These are phyloP conservation scores for Siderastrea radians DNA, from an alignment of 92 coral and sea anemone species.

Conservation along the genomic window DNA sequence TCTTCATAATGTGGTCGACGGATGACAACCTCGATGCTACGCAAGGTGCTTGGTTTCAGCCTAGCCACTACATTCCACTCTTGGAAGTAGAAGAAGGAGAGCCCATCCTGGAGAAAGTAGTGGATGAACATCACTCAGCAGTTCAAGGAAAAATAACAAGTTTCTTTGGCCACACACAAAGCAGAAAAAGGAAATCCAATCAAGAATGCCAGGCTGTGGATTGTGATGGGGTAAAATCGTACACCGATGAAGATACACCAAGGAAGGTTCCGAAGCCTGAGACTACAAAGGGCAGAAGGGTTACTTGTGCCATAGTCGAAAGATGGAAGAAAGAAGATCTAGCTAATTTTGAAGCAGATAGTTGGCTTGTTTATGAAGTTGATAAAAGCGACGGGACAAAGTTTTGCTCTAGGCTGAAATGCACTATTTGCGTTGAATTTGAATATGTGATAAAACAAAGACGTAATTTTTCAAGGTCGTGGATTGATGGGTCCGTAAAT, in stretches of 20 bases:
- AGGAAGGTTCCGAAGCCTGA: neutral
- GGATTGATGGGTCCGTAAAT: neutral
- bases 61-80: constrained; percentile 6
- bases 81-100: neutral
- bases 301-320: neutral
- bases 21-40: neutral
- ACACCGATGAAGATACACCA: neutral
- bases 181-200: neutral
- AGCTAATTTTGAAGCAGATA: neutral
- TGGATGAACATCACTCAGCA: neutral
- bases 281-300: neutral
- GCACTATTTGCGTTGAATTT: neutral
- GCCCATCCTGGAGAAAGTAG: constrained; percentile 2
- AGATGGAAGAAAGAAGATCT: neutral
- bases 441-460: neutral
- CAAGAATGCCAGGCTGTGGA: neutral
- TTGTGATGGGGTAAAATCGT: neutral
- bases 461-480: neutral
- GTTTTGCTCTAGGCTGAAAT: neutral
- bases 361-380: neutral
- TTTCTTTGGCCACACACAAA: neutral
- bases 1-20: neutral
- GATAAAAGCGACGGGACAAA: neutral
- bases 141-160: neutral
- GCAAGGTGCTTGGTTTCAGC: neutral